Conservation (phyloP, 1,140 invertebrate genomes). For the Drosophila ogumai region DNA sequence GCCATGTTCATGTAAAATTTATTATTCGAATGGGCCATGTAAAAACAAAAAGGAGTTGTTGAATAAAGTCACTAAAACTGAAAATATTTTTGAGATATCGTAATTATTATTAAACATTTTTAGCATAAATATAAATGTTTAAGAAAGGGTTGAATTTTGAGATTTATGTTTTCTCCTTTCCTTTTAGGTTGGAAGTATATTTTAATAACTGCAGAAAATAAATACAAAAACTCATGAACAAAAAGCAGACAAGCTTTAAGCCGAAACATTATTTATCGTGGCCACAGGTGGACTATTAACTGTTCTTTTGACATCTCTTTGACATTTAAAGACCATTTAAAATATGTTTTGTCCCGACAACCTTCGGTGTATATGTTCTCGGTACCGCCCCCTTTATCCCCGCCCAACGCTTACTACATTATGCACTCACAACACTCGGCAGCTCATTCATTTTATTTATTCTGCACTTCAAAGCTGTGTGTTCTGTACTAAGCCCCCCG, state of each 20-base stretch:
- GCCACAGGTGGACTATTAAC: conserved; percentile 8
- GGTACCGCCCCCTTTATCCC: neutral
- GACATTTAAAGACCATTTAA: conserved; percentile 55
- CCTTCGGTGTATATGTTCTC: conserved; percentile 1
- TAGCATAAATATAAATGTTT: too few relatives aligned
- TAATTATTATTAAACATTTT: too few relatives aligned
- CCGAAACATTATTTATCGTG: neutral
- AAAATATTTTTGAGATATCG: too few relatives aligned
- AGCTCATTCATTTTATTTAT: conserved; percentile 80
- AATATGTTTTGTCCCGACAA: conserved; percentile 19
- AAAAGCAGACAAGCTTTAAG: neutral
- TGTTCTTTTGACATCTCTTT: neutral
- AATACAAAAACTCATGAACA: neutral
- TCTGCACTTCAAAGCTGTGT: conserved; percentile 78
- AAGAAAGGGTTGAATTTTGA: too few relatives aligned
- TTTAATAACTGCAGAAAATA: neutral
- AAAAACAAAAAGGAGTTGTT: too few relatives aligned
- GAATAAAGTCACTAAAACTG: too few relatives aligned
- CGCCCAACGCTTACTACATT: conserved; percentile 59
- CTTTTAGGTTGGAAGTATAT: neutral
- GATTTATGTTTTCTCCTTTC: too few relatives aligned
- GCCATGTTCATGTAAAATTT: too few relatives aligned
- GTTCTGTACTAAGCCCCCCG: conserved; percentile 29
- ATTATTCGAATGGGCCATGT: too few relatives aligned
- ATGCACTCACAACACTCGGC: conserved; percentile 76